Evolutionary conservation across 2,113 vertebrate species (phyloP), one percentile per base, ranked within the genome.

Genomic region (Eolophus roseicapilla): DNA sequence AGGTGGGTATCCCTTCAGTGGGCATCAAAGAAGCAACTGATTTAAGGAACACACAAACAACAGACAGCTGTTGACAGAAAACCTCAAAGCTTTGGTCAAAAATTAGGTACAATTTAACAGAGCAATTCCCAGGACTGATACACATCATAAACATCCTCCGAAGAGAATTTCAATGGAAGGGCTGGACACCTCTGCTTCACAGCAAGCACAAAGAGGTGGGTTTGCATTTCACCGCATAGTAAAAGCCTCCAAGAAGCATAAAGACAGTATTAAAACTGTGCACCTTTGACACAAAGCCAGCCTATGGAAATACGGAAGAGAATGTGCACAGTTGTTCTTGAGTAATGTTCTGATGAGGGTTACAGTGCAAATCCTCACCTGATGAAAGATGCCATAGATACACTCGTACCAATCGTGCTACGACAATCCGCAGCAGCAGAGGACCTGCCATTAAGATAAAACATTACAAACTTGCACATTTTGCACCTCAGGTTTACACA

Each of bases 401-500:
- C 21, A 49, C 33, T 16, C 82, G 23, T 43, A 50, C 33, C 75
- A 59, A 9, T 7, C 0, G 0, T 65, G 44, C 47, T 41, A 41
- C 1, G 14, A 55, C 18, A 67, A 27, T 7, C 17, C 29, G 19
- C 65, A 82, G 67, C 88, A 92, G 96, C 83, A 65, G 65, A 92
- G 67, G 62, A 82, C 64, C 70, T 77, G 81, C 59, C 63, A 13
- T 19, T 69, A 86, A 49, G 88, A 93, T 35, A 77, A 88, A 92
- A 88, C 52, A 86, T 57, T 33, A 86, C 1, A 83, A 53, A 70
- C 53, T 76, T 47, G 73, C 81, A 93, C 75, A 86, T 70, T 94
- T 85, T 83, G 52, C 50, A 35, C 90, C 70, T 60, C 74, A 55
- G 53, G 50, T 82, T 96, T 84, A 70, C 82, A 94, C 91, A 93